Conservation (phyloP, 1,140 invertebrate genomes). For the Temnothorax curvispinosus region DNA sequence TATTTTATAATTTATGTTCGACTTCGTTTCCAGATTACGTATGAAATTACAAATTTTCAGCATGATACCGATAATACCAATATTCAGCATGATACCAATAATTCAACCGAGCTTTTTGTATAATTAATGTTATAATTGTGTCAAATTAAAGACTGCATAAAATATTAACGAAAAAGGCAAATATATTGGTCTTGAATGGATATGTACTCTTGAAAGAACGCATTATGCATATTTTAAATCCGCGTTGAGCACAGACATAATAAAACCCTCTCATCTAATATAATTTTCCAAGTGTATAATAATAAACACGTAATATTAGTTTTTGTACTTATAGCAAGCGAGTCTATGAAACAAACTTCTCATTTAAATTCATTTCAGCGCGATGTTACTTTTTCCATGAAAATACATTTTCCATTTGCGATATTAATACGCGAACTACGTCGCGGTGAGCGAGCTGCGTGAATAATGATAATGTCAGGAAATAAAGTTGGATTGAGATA, state of each 20-base stretch:
- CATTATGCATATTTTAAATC: neutral
- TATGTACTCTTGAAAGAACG: neutral
- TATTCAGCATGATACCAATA: neutral
- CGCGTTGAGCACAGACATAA: neutral
- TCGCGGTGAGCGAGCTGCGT: slow-evolving; percentile 6
- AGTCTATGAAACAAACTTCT: slow-evolving; percentile 40
- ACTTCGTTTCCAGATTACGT: neutral
- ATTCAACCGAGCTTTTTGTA: slow-evolving; percentile 1
- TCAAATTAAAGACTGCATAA: neutral
- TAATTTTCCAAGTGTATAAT: slow-evolving; percentile 32
- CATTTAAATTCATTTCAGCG: slow-evolving; percentile 53
- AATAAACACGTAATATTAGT: slow-evolving; percentile 35
- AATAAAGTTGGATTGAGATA: slow-evolving; percentile 30
- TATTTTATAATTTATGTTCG: neutral
- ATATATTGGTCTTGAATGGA: no score
- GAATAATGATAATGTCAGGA: slow-evolving; percentile 52
- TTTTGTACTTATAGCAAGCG: slow-evolving; percentile 21
- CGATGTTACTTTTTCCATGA: slow-evolving; percentile 48
- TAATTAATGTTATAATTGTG: neutral
- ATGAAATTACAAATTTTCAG: neutral
- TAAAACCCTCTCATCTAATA: slow-evolving; percentile 20
- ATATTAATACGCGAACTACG: slow-evolving; percentile 51
- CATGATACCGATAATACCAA: neutral
- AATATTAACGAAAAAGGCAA: neutral
- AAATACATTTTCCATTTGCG: slow-evolving; percentile 57